Conservation (phyloP, 1,140 invertebrate genomes). For the Calephelis nemesis region DNA sequence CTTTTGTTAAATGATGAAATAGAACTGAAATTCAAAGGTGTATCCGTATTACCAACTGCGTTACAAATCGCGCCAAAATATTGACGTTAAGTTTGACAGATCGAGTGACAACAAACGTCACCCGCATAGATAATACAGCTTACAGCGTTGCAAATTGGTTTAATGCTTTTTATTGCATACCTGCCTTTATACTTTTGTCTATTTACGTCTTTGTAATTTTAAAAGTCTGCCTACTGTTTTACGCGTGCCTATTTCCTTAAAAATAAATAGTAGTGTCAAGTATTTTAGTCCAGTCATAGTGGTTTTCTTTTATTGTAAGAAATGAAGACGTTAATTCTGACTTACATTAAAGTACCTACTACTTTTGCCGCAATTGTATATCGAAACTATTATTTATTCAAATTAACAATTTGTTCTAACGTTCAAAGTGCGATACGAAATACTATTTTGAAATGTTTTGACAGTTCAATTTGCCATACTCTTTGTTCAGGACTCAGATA, state of each 20-base stretch:
- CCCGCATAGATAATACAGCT: slow-evolving; percentile 64
- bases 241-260: slow-evolving; percentile 35
- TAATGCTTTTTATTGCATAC: slow-evolving; percentile 32
- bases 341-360: no score
- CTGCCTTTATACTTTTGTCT: slow-evolving; percentile 40
- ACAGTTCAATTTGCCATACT: no score
- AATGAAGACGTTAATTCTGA: background rate
- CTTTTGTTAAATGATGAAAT: slow-evolving; percentile 9
- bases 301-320: slow-evolving; percentile 3
- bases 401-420: no score
- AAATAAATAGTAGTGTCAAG: background rate
- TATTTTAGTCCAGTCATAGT: background rate
- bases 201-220: slow-evolving; percentile 37
- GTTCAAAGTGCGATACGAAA: no score
- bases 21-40: slow-evolving; percentile 6
- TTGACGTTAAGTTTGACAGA: slow-evolving; percentile 69
- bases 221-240: slow-evolving; percentile 40
- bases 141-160: slow-evolving; percentile 55
- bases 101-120: slow-evolving; percentile 44
- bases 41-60: slow-evolving; percentile 46
- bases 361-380: no score
- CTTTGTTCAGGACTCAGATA: no score
- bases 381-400: no score
- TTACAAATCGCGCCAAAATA: slow-evolving; percentile 72
- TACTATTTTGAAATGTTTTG: no score